Base-by-base conservation (phyloP, 2,888 invertebrate genomes). In the Lasioglossum pauxillum region DNA sequence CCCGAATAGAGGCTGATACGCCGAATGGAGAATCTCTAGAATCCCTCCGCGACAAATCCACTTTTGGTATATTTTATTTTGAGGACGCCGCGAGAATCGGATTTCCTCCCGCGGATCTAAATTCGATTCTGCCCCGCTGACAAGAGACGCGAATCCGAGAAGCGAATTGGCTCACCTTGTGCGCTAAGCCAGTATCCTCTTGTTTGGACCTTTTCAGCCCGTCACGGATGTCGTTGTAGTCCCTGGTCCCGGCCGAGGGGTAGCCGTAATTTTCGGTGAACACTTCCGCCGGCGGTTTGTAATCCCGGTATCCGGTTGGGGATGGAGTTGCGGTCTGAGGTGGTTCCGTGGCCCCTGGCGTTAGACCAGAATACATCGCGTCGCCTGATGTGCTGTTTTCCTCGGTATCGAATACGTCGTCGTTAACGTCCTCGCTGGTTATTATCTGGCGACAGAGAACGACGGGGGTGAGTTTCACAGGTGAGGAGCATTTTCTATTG, bases 251-350 rank as follows among this genome's bases (percentile, higher is more conserved):
- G 23, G 79, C 78, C 41, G 87, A 85, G 8, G 85, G 80, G n/a
- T 92, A 89, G 57, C 92, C 92, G 79, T 94, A 94, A 72, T 88
- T 92, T 46, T 92, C 91, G 72, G 91, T 90, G 57, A 97, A 95
- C 1, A 97, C 96, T 89, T 97, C 97, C 0, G 96, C 96, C 1
- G 98, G 97, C 4, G 98, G 97, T 87, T 96, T 96, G 95, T 98
- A 98, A 93, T 97, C 98, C 23, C 97, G 96, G 95, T 98, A 98
- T 8, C 98, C 98, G 35, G 98, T 98, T 8, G 97, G 97, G 5
- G 97, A 97, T 23, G 98, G 97, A 4, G 97, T 96, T 78, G 91
- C 87, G 57, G 88, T 86, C 74, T 86, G 69, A 44, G 90, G 79
- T 82, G 89, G 88, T 46, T 92, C 82, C 16, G 27, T 41, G 53